phyloP scores from a whole-genome alignment of 2,113 vertebrate species.

The Stegastes partitus region DNA sequence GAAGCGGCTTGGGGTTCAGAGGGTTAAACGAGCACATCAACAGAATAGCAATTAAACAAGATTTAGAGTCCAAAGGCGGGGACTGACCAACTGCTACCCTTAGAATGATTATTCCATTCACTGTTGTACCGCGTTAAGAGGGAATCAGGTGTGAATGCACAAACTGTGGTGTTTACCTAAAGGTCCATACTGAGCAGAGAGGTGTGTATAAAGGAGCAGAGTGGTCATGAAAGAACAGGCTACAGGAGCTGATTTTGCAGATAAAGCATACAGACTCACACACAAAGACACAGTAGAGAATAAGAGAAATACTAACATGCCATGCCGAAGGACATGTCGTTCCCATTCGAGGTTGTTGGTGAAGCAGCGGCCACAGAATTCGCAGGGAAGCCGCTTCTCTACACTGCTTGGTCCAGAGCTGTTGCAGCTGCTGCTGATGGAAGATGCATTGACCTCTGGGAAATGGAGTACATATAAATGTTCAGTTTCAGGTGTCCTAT shows the following conservation, averaged over 20 bases:
- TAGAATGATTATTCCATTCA: too few relatives aligned
- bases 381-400: slow-evolving; percentile 93
- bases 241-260: neutral
- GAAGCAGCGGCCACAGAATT: slow-evolving; percentile 97
- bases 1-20: too few relatives aligned
- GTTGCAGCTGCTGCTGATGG: slow-evolving; percentile 73
- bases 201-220: too few relatives aligned
- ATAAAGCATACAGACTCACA: neutral
- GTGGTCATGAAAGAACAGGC: neutral
- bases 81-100: too few relatives aligned
- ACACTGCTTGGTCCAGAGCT: slow-evolving; percentile 71
- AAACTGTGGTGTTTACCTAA: neutral
- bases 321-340: slow-evolving; percentile 94
- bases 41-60: too few relatives aligned
- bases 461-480: slow-evolving; percentile 49
- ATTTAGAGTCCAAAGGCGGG: too few relatives aligned
- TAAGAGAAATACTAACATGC: slow-evolving; percentile 91
- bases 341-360: slow-evolving; percentile 96
- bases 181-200: neutral
- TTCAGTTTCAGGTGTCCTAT: neutral
- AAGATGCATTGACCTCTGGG: slow-evolving; percentile 75
- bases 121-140: too few relatives aligned
- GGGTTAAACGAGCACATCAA: too few relatives aligned
- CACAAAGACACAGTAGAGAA: slow-evolving; percentile 1
- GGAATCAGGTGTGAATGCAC: neutral